Base-by-base conservation (phyloP, 2,797 vertebrate species). In the Chaunax sp. region DNA sequence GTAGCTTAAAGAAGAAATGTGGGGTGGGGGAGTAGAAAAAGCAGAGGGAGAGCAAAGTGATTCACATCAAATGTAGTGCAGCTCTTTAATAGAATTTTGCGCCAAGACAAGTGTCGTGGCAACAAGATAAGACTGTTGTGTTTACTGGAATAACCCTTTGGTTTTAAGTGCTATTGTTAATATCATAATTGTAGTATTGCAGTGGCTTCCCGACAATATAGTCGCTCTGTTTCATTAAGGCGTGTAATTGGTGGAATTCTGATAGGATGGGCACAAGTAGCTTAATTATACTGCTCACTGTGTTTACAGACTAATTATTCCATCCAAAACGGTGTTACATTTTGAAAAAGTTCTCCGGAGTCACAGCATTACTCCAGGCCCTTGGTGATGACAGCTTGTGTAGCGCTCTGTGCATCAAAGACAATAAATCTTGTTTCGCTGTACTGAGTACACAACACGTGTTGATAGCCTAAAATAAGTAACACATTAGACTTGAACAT, bases 191-290 rank as follows among this genome's bases (percentile, higher is more conserved):
- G 92, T 93, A 90, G 92, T 92, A 93, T 93, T 91, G 90, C 78
- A 66, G 85, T 83, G 82, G 90, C 90, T 92, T 91, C 85, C 88
- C 87, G 85, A 93, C 93, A 92, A 91, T 93, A 90, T 68, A 55
- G 83, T 88, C 91, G 90, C 90, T 91, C 89, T 78, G 87, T 94
- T 94, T 94, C 93, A 94, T 94, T 94, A 95, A 93, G 93, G 93
- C 92, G 89, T 93, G 92, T 95, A 95, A 94, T 95, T 94, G 93
- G 88, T 94, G 91, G 90, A 90, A 94, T 95, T 95, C 90, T 92
- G 93, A 94, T 95, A 93, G 93, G 92, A 91, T 90, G 90, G 93
- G 92, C 91, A 91, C 90, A 93, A 94, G 92, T 91, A 92, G 89
- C 91, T 93, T 94, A 94, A 94, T 94, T 95, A 94, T 90, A 87